Evolutionary conservation across 2,113 vertebrate genomes (phyloP).

Genomic region (Zapus hudsonius): DNA sequence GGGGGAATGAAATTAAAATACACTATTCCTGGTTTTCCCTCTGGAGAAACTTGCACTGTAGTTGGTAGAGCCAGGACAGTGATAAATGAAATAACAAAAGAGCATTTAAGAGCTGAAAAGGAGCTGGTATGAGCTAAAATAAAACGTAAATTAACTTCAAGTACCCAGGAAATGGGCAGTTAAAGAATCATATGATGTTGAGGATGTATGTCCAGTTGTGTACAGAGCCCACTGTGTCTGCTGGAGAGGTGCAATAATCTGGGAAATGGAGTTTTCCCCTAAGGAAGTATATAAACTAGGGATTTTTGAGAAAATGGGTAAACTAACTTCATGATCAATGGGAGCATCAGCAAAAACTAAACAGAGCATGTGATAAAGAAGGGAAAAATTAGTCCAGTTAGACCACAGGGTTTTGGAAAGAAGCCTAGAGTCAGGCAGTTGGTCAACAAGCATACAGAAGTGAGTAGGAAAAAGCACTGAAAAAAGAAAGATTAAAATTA

Average conservation of each 20-base stretch:
- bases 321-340: conserved; percentile 38
- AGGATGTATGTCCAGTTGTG: not conserved
- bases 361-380: not conserved
- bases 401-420: not conserved
- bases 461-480: not conserved
- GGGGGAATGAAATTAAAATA: conserved; percentile 19
- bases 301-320: conserved; percentile 14
- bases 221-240: not conserved
- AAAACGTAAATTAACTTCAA: conserved; percentile 59
- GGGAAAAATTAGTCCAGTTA: not conserved
- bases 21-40: not conserved
- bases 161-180: conserved; percentile 11
- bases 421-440: not conserved
- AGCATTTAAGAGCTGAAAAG: conserved; percentile 29
- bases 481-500: conserved; percentile 7
- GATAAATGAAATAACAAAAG: conserved; percentile 30
- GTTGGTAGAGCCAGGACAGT: not conserved
- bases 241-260: not conserved
- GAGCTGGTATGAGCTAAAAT: not conserved
- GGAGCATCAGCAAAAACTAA: conserved; percentile 6
- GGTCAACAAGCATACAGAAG: not conserved
- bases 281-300: not conserved
- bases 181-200: not conserved
- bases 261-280: conserved; percentile 36
- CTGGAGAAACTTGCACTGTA: conserved; percentile 20